Conservation (phyloP, 2,113 vertebrate genomes). For the Melanerpes aurifrons region DNA sequence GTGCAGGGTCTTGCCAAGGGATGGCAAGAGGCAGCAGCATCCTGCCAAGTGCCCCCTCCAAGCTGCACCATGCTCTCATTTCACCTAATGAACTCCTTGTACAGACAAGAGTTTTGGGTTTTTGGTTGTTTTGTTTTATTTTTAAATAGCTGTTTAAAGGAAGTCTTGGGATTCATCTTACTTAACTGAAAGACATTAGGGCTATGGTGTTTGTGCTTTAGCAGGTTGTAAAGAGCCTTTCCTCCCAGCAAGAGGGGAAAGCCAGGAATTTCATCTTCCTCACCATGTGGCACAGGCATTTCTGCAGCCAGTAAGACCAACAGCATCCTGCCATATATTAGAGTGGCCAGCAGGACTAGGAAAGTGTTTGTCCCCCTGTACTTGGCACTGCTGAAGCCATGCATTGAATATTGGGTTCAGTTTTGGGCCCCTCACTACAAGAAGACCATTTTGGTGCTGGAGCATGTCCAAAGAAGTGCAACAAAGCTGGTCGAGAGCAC, state of each 20-base stretch:
- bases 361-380: background rate
- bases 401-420: background rate
- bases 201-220: background rate
- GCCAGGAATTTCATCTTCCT: background rate
- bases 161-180: background rate
- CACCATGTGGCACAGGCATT: fast-evolving
- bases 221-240: background rate
- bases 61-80: background rate
- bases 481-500: background rate
- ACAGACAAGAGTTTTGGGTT: background rate
- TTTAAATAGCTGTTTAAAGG: background rate
- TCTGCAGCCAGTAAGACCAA: background rate
- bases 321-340: background rate
- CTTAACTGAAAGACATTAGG: background rate
- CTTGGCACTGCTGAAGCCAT: background rate
- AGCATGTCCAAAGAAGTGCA: background rate
- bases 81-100: background rate
- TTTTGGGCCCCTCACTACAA: background rate
- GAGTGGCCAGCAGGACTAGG: background rate
- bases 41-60: background rate
- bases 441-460: no score
- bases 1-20: background rate
- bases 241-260: background rate
- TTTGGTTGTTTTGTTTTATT: no score
- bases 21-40: background rate